phyloP scores from a whole-genome alignment of 2,113 vertebrate genomes.

The Pituophis catenifer region DNA sequence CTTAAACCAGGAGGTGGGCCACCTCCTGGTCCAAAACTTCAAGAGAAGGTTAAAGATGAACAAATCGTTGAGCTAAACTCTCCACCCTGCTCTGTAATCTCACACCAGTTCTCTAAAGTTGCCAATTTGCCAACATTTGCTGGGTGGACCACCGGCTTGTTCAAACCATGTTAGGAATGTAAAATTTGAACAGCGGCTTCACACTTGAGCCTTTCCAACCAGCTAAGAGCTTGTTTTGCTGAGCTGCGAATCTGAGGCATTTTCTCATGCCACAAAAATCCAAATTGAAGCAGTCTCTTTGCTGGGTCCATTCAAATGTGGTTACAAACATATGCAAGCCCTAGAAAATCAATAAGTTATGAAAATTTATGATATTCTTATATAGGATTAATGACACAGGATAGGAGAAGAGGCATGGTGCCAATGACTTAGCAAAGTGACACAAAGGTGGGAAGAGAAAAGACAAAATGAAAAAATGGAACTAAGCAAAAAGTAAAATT shows the following conservation, averaged over 20 bases:
- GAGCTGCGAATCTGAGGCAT: not conserved
- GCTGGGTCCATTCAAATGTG: not conserved
- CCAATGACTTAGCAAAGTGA: not conserved
- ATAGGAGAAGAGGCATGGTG: not conserved
- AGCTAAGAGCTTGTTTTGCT: not conserved
- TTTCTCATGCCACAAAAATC: not conserved
- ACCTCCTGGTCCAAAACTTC: fast-evolving
- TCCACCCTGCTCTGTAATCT: not conserved
- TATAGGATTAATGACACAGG: not conserved
- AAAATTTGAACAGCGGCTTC: not conserved
- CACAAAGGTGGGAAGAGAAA: not conserved
- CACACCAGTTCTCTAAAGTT: not conserved
- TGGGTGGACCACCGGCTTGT: not conserved
- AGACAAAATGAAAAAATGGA: not conserved
- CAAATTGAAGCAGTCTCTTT: not conserved
- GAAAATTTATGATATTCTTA: not conserved
- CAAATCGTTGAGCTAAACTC: not conserved
- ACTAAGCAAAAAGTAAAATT: not conserved
- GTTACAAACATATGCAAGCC: not conserved
- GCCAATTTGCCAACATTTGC: not conserved
- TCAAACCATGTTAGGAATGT: not conserved
- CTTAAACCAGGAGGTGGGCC: not conserved
- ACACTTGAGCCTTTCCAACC: not conserved
- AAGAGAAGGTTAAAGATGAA: fast-evolving
- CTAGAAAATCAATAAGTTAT: not conserved